Percentiles rank a stretch among this genome's conserved stretches.
phyloP scores from a whole-genome alignment of 1,140 invertebrate genomes.

The Diorhabda sublineata region DNA sequence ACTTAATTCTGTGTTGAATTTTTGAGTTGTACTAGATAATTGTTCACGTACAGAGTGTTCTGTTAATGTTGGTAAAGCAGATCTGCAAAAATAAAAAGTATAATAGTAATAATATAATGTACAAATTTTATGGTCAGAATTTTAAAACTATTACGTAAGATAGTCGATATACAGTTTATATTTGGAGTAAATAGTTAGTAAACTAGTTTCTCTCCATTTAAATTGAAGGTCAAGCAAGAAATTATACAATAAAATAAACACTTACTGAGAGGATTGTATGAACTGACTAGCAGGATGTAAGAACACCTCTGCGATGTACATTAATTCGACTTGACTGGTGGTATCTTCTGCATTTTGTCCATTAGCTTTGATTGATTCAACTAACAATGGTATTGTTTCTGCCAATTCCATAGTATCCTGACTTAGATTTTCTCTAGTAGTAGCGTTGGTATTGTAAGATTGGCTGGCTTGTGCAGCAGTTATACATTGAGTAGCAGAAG shows the following conservation, averaged over 20 bases:
- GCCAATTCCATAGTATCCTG: constrained; percentile 71
- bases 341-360: constrained; percentile 68
- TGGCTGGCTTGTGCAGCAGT: constrained; percentile 71
- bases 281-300: constrained; percentile 58
- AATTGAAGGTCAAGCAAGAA: not conserved
- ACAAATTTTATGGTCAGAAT: not conserved
- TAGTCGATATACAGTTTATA: too few relatives aligned
- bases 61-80: constrained; percentile 78
- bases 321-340: constrained; percentile 74
- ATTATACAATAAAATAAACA: not conserved
- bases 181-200: too few relatives aligned
- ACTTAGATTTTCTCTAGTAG: constrained; percentile 66
- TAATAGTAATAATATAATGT: not conserved
- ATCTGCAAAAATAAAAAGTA: constrained; percentile 33
- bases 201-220: not conserved
- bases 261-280: constrained; percentile 65
- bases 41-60: constrained; percentile 61
- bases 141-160: not conserved
- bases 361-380: constrained; percentile 76
- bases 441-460: constrained; percentile 63
- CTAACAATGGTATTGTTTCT: constrained; percentile 75
- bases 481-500: constrained; percentile 87
- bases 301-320: constrained; percentile 84
- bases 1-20: constrained; percentile 68
- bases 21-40: constrained; percentile 67